Evolutionary conservation across 2,797 vertebrate species (phyloP).

Genomic region (Odontamblyopus lacepedii): DNA sequence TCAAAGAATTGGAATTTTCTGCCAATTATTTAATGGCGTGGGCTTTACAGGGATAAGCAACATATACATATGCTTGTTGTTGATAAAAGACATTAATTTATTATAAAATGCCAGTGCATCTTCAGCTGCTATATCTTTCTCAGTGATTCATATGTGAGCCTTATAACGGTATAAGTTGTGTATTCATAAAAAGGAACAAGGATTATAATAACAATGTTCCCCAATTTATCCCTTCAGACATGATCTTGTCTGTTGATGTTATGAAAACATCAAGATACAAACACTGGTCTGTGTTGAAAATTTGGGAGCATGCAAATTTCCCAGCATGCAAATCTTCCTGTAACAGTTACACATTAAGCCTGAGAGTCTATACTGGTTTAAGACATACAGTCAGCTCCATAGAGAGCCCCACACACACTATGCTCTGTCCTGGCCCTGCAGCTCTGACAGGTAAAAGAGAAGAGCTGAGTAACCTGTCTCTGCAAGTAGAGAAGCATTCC

Average conservation of each 20-base stretch:
- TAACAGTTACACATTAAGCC: conserved; percentile 4
- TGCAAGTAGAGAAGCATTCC: conserved; percentile 73
- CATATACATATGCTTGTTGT: background rate
- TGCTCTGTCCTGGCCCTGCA: conserved; percentile 59
- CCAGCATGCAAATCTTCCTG: conserved; percentile 19
- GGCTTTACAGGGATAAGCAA: no score
- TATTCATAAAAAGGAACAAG: no score
- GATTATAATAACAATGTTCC: background rate
- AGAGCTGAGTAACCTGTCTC: conserved; percentile 67
- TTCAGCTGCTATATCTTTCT: background rate
- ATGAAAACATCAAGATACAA: background rate
- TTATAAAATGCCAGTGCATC: background rate
- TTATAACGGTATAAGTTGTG: no score
- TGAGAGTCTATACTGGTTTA: conserved; percentile 30
- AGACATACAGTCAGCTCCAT: conserved; percentile 19
- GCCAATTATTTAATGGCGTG: no score
- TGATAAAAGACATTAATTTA: background rate
- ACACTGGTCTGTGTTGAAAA: conserved; percentile 26
- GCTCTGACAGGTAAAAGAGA: conserved; percentile 64
- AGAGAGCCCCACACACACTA: conserved; percentile 3
- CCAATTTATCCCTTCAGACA: background rate
- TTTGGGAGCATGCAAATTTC: conserved; percentile 9
- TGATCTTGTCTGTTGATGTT: background rate
- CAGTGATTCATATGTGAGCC: no score
- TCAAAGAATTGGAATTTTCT: no score